phyloP scores from a whole-genome alignment of 2,797 vertebrate species.

The Danio jaintianensis region DNA sequence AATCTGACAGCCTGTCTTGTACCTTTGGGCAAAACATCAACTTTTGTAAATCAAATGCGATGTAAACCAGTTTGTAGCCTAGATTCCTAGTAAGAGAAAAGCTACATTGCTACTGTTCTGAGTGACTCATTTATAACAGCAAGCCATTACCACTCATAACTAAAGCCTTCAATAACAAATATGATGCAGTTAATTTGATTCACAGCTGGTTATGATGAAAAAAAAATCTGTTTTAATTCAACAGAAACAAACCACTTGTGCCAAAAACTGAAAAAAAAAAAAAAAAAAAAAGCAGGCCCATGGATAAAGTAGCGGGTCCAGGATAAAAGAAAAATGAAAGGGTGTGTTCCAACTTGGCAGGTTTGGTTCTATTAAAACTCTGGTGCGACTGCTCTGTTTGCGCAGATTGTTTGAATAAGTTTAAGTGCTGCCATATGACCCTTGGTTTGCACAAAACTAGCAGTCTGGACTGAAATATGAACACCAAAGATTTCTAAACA shows the following conservation, averaged over 20 bases:
- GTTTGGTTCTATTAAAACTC: too few species aligned
- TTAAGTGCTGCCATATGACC: too few species aligned
- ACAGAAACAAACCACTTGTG: constrained; percentile 49
- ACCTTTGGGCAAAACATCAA: constrained; percentile 66
- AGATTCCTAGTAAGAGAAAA: not conserved
- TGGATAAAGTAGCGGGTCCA: not conserved
- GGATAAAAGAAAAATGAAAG: constrained; percentile 34
- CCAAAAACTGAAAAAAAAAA: constrained; percentile 43
- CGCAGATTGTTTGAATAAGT: too few species aligned
- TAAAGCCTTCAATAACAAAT: not conserved
- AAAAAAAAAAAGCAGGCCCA: too few species aligned
- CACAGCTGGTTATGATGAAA: constrained; percentile 11
- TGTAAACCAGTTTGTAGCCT: constrained; percentile 17
- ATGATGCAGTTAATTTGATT: constrained; percentile 4
- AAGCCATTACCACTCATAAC: constrained; percentile 1
- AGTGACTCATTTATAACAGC: not conserved
- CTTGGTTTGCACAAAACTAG: too few species aligned
- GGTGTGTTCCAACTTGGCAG: too few species aligned
- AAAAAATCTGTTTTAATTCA: constrained; percentile 53
- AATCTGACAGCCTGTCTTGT: constrained; percentile 57
- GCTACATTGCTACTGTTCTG: not conserved
- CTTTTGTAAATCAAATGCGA: constrained; percentile 47
- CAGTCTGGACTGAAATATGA: too few species aligned
- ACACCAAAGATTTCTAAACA: too few species aligned
- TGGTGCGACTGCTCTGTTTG: too few species aligned